These are phyloP conservation scores for Habroteleia sp. DNA, from an alignment of 2,888 invertebrate genomes.

Conservation along the genomic window DNA sequence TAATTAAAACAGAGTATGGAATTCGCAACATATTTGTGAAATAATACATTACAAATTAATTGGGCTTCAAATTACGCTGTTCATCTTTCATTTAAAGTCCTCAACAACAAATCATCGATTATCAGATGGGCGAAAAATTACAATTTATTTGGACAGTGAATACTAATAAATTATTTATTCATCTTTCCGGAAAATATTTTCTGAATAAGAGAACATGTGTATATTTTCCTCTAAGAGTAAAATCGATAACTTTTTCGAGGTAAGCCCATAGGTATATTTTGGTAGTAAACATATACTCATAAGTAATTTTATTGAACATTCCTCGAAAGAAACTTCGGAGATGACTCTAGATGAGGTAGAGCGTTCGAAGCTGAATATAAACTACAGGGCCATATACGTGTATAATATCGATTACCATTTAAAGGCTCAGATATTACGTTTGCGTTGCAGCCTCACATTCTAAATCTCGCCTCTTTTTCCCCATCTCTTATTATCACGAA, in stretches of 20 bases:
- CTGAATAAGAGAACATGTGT: neutral
- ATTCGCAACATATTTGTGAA: no score
- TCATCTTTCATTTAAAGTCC: constrained; percentile 16
- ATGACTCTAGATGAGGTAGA: constrained; percentile 52
- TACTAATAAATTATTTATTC: no score
- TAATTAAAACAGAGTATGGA: no score
- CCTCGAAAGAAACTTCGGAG: constrained; percentile 68
- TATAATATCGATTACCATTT: constrained; percentile 79
- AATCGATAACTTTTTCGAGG: constrained; percentile 1
- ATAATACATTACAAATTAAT: no score
- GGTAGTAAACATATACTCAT: constrained; percentile 43
- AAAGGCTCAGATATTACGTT: constrained; percentile 76
- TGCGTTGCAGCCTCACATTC: constrained; percentile 66
- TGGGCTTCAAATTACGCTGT: constrained; percentile 3
- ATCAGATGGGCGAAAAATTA: no score
- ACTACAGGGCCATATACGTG: constrained; percentile 70
- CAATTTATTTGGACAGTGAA: no score
- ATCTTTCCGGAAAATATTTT: no score
- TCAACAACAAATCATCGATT: no score
- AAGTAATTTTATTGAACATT: constrained; percentile 70
- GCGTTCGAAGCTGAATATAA: constrained; percentile 70
- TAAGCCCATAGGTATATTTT: constrained; percentile 13
- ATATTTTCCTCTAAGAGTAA: no score
- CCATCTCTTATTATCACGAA: neutral
- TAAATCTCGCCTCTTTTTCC: constrained; percentile 25